Conservation (phyloP, 2,888 invertebrate genomes). For the Craniophora ligustri region DNA sequence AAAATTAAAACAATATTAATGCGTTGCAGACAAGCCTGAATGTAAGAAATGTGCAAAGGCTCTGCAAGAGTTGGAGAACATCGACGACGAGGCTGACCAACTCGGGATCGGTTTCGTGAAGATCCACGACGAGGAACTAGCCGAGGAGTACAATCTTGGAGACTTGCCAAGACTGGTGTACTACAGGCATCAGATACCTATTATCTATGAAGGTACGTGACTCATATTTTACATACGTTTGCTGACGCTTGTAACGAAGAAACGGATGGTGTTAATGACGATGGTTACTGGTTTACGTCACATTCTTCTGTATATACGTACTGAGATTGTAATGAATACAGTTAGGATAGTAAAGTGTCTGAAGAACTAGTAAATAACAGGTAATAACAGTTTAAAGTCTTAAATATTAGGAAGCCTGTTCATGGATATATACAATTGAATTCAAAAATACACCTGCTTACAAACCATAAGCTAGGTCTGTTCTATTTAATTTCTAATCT, state of each 20-base stretch:
- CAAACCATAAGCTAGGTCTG: not conserved
- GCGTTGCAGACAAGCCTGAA: constrained; percentile 94
- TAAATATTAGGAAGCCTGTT: constrained; percentile 16
- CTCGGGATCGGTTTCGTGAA: constrained; percentile 98
- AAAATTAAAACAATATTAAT: constrained; percentile 29
- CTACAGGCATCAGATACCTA: constrained; percentile 97
- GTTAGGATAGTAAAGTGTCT: constrained; percentile 39
- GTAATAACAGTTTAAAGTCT: constrained; percentile 27
- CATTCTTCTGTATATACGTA: constrained; percentile 47
- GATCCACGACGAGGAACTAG: constrained; percentile 96
- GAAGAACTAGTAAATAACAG: constrained; percentile 29
- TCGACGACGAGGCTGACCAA: constrained; percentile 98
- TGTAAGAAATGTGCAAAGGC: constrained; percentile 97
- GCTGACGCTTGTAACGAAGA: constrained; percentile 68
- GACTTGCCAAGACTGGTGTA: constrained; percentile 96
- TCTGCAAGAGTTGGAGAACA: constrained; percentile 96
- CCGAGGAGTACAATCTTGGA: constrained; percentile 97
- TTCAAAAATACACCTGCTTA: constrained; percentile 29
- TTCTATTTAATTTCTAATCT: constrained; percentile 35
- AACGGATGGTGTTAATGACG: constrained; percentile 58
- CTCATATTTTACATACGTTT: constrained; percentile 70
- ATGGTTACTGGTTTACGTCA: constrained; percentile 56
- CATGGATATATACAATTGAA: constrained; percentile 5
- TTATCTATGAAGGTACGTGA: constrained; percentile 96
- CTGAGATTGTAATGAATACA: constrained; percentile 42